Base-by-base conservation (phyloP, 2,888 invertebrate species). In the Hypercompe scribonia region DNA sequence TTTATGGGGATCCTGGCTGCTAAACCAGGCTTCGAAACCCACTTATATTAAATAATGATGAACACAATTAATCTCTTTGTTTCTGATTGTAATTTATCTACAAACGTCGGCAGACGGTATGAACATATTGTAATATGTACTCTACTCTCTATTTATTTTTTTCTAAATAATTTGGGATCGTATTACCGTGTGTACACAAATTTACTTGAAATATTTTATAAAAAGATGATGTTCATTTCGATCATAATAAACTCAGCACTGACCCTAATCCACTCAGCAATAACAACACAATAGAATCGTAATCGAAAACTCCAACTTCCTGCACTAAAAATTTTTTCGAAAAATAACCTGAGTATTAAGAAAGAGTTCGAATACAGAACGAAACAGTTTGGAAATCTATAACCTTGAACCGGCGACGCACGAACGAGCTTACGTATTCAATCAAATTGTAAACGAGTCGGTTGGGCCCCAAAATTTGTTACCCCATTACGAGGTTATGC, bases 361-460 rank as follows among this genome's bases (percentile, higher is more conserved):
- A 36, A 68, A 54, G 18, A 36, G 68, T n/a, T 68, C 36, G 54
- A 54, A 65, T n/a, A 50, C 24, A 64, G 65, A 64, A 72, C n/a
- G 58, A 54, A 65, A 65, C 65, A 65, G 28, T 68, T 74, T 42
- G 65, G 42, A 34, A 58, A 71, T 58, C 31, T 42, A 65, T 70
- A 67, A 81, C 84, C 84, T 81, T 84, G 83, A 81, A 80, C 76
- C 46, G 50, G 64, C 31, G 67, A 63, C 81, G 83, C 77, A 75
- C 74, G 50, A 75, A 70, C 68, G 65, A 69, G 65, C 73, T 81
- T 65, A 81, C 67, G 77, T 82, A 82, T 83, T 84, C 83, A 80
- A 83, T 84, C 77, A 83, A 81, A 84, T 75, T 76, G 84, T 76
- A 78, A 83, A 78, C 76, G 73, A 79, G 72, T 67, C 76, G 72